Percentiles rank a stretch among this genome's conserved stretches.
Evolutionary conservation across 2,113 vertebrate species (phyloP).

Genomic region (Cyanoderma ruficeps): DNA sequence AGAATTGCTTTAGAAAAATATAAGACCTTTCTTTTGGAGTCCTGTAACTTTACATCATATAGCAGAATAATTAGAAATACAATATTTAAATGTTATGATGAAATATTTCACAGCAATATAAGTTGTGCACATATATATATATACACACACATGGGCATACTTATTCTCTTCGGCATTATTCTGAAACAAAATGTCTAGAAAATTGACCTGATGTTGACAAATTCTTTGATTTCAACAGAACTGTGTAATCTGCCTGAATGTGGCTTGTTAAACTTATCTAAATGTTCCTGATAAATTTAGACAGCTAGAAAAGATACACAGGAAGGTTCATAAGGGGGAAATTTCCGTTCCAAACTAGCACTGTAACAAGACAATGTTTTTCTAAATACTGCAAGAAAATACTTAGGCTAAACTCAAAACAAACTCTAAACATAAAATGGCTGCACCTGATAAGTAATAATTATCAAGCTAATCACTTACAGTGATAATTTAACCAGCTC

Average conservation of each 20-base stretch:
- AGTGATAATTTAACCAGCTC: slow-evolving; percentile 17
- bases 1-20: neutral
- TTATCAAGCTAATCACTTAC: neutral
- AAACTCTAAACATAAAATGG: neutral
- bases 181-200: neutral
- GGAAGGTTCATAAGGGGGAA: neutral
- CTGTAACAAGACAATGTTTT: neutral
- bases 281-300: neutral
- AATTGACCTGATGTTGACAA: neutral
- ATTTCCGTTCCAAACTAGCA: neutral
- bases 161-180: neutral
- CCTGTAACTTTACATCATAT: neutral
- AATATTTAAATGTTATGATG: neutral
- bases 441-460: neutral
- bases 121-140: neutral
- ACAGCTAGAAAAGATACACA: neutral
- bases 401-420: neutral
- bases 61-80: neutral
- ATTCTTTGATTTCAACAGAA: neutral
- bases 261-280: neutral
- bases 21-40: neutral
- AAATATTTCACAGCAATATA: neutral
- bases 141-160: too few species aligned
- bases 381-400: neutral
- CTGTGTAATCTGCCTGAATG: neutral